Base-by-base conservation (phyloP, 2,888 invertebrate species). In the Petrophora chlorosata region DNA sequence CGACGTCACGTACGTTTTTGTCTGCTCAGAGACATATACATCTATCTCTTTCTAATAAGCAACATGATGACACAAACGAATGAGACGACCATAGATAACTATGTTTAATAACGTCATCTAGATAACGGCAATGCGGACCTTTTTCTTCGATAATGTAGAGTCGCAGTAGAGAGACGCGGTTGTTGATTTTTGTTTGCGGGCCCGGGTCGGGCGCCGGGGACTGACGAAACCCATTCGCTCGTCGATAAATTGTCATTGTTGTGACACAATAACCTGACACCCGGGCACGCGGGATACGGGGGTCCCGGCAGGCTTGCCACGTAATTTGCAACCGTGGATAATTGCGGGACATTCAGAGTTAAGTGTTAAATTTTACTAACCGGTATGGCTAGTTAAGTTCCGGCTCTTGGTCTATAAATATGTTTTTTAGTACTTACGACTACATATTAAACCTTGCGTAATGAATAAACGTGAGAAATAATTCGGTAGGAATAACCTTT, bases 1-100 rank as follows among this genome's bases (percentile, higher is more conserved):
- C 82, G 73, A 81, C 83, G 81, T 85, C 81, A 84, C 78, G 75
- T 76, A 83, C 79, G 76, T 85, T 82, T 81, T 79, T 79, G 72
- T 78, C 83, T 82, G 79, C 84, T 80, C 78, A 79, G 62, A 63
- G 65, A 67, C 61, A 61, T 80, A 70, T 52, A 42, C 59, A 25
- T 28, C 73, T 68, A 66, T 88, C 86, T 77, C 74, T 78, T 73
- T 61, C 73, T 55, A 44, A 60, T 70, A 46, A 48, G 53, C 42
- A 34, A 17, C 36, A 14, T 51, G 43, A 16, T 29, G 42, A 13
- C 32, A 34, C 25, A 73, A 59, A 57, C 54, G 68, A 81, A 65
- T 61, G 82, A 73, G 86, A 87, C 59, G 73, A 70, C 69, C 61
- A 48, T 69, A 67, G 56, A 61, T 56, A 67, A 63, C 63, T 67